Base-by-base conservation (phyloP, 2,888 invertebrate genomes). In the Leptinotarsa tumamoca region DNA sequence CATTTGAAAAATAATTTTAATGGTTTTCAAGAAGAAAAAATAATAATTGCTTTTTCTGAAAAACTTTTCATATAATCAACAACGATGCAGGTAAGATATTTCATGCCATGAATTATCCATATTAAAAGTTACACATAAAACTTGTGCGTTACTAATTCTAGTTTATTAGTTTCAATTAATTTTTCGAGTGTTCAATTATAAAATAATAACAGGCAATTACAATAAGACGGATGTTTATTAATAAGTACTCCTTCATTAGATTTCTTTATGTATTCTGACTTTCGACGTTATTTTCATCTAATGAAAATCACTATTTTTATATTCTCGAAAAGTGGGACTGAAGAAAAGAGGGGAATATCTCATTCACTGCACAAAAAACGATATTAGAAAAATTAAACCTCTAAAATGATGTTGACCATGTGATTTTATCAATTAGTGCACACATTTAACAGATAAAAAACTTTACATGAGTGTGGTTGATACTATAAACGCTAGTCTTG, bases 1-100 rank as follows among this genome's bases (percentile, higher is more conserved):
- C 63, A 63, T 63, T 63, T 0, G 3, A 63, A 15, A n/a, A 63
- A 63, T 63, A 43, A 63, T 43, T 63, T 33, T 63, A 15, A 63
- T 17, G 63, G n/a, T 43, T 33, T 63, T 15, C 10, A 27, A 63
- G 33, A 63, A 63, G 33, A 63, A 52, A 63, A 63, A 33, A n/a
- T 63, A 63, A n/a, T 58, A 58, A 21, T 58, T 52, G 52, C 17
- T 17, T 52, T 58, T 58, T 14, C 18, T 14, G 4, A 23, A 58
- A 58, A 58, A 23, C 15, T 21, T 23, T 23, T 58, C 21, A 3
- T 58, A 21, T 21, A 21, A 58, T 58, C 58, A 58, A 58, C 23
- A 23, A 58, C 58, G 4, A 13, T 14, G 58, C 18, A 23, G 58
- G 15, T 27, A 63, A 4, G 7, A 18, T 58, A 56, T 23, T 63